A percentile compares a stretch with the other conserved stretches of the same genome.
Evolutionary conservation across 2,888 invertebrate species (phyloP).

Genomic region (Xanthorhoe spadicearia): DNA sequence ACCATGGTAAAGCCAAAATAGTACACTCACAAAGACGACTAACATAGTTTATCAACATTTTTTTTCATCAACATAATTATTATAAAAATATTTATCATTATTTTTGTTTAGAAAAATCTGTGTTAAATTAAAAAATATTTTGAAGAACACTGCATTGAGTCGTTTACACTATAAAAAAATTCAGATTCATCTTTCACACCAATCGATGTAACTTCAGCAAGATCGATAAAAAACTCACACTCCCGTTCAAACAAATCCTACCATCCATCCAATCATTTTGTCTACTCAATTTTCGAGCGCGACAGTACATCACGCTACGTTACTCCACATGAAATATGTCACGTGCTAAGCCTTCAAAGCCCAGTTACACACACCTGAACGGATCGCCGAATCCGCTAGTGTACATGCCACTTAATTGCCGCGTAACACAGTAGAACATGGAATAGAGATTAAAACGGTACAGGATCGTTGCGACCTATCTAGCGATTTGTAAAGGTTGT

Average conservation of each 20-base stretch:
- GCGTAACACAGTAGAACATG: constrained; percentile 22
- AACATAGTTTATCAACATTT: too few relatives aligned
- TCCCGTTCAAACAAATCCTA: not conserved
- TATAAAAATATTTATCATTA: too few relatives aligned
- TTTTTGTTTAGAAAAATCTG: too few relatives aligned
- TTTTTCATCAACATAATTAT: too few relatives aligned
- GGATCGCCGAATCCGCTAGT: constrained; percentile 34
- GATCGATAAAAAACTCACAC: too few relatives aligned
- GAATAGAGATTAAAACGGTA: constrained; percentile 4
- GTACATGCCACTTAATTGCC: constrained; percentile 31
- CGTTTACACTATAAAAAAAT: not conserved
- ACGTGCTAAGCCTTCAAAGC: constrained; percentile 37
- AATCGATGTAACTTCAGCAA: too few relatives aligned
- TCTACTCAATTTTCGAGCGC: not conserved
- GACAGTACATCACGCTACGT: constrained; percentile 28
- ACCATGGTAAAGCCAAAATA: constrained; percentile 1
- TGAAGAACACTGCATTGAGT: too few relatives aligned
- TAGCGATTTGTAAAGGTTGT: not conserved
- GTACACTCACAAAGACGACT: not conserved
- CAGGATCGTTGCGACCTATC: not conserved
- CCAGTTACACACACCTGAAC: constrained; percentile 40
- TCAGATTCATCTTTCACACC: not conserved
- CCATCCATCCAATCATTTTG: not conserved
- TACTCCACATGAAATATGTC: constrained; percentile 37
- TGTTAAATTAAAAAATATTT: too few relatives aligned